Evolutionary conservation across 2,797 vertebrate genomes (phyloP).

Genomic region (Sternotherus odoratus): DNA sequence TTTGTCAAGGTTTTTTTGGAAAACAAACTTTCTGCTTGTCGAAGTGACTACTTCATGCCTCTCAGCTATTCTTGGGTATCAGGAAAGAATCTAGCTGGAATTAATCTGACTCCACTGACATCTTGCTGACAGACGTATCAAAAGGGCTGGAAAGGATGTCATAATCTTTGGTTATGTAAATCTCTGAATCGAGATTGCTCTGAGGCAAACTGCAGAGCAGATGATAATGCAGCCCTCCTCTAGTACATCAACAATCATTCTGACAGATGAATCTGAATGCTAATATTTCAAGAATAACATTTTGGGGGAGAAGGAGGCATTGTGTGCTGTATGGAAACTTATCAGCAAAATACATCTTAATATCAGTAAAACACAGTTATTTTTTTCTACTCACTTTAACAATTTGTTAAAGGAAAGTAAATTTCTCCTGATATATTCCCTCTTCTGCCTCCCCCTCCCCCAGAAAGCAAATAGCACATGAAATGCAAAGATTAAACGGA

Average conservation of each 20-base stretch:
- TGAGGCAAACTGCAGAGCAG: constrained; percentile 69
- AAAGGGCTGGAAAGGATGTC: constrained; percentile 66
- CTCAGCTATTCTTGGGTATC: constrained; percentile 62
- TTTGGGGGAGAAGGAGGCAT: constrained; percentile 1
- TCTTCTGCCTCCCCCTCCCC: not conserved
- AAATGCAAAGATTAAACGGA: not conserved
- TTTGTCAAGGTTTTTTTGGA: constrained; percentile 31
- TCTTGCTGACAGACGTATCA: constrained; percentile 73
- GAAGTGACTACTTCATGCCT: constrained; percentile 59
- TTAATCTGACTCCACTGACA: constrained; percentile 71
- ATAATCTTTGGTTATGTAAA: constrained; percentile 80
- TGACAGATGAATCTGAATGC: constrained; percentile 70
- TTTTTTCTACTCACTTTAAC: not conserved
- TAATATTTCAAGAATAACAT: constrained; percentile 64
- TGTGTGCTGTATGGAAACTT: constrained; percentile 18
- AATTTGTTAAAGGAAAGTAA: constrained; percentile 19
- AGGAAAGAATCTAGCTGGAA: constrained; percentile 63
- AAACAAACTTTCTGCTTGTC: constrained; percentile 56
- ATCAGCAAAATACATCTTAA: constrained; percentile 42
- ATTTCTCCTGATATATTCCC: not conserved
- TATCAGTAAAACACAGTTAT: constrained; percentile 12
- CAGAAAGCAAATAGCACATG: not conserved
- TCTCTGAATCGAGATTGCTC: constrained; percentile 69
- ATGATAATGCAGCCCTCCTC: constrained; percentile 63
- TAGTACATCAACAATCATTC: constrained; percentile 58